These are phyloP conservation scores for Speoplatyrhinus poulsoni DNA, from an alignment of 2,113 vertebrate species.

Conservation along the genomic window DNA sequence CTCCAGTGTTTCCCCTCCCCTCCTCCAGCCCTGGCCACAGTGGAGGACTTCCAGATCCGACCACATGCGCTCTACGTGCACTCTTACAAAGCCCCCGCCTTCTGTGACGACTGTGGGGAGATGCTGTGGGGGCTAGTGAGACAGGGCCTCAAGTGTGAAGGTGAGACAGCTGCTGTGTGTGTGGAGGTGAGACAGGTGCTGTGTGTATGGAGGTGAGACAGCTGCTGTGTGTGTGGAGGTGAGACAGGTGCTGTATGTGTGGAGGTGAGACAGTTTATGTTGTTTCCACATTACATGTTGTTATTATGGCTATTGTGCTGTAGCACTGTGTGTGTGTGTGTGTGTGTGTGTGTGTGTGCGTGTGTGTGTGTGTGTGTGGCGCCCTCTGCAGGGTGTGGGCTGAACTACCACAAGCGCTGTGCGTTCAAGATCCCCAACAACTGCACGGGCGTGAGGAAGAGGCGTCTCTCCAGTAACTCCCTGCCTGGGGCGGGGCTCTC, in stretches of 20 bases:
- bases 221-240: not conserved
- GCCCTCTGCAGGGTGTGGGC: conserved; percentile 82
- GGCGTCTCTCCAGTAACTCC: conserved; percentile 85
- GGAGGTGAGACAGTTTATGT: too few relatives aligned
- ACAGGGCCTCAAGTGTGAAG: conserved; percentile 95
- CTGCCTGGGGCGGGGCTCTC: conserved; percentile 81
- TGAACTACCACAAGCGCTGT: conserved; percentile 93
- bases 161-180: conserved; percentile 57
- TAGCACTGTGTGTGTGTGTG: not conserved
- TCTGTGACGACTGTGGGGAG: conserved; percentile 94
- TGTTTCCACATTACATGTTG: too few relatives aligned
- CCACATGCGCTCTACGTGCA: conserved; percentile 92
- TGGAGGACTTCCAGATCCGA: conserved; percentile 92
- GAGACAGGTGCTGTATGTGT: not conserved
- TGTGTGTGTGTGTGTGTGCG: too few relatives aligned
- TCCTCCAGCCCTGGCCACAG: conserved; percentile 84
- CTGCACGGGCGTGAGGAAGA: conserved; percentile 88
- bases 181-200: not conserved
- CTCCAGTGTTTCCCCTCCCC: not conserved
- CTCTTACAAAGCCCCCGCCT: conserved; percentile 94
- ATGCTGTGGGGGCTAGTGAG: conserved; percentile 96
- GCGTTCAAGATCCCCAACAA: conserved; percentile 95
- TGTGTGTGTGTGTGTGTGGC: not conserved
- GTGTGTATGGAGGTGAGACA: not conserved
- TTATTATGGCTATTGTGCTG: too few relatives aligned